phyloP scores from a whole-genome alignment of 2,797 vertebrate genomes.

The Rachycentron canadum region DNA sequence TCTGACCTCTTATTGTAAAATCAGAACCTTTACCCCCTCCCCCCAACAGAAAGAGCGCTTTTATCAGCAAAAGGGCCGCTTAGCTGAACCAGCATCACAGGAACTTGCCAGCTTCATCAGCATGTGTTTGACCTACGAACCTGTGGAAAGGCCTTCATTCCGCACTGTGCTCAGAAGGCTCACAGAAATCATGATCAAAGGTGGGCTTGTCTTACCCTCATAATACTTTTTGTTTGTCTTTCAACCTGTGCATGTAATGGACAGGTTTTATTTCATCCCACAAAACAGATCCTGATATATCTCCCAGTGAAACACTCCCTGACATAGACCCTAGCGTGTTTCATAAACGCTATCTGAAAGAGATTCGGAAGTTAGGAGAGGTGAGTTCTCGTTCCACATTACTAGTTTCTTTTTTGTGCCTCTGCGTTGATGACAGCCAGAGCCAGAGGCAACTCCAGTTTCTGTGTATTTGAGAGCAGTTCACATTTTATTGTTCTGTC shows the following conservation, averaged over 20 bases:
- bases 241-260: background rate
- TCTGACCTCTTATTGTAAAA: conserved; percentile 21
- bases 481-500: conserved; percentile 16
- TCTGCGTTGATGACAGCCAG: too few relatives aligned
- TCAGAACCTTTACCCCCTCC: background rate
- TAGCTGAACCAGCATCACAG: conserved; percentile 88
- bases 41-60: conserved; percentile 91
- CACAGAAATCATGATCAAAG: conserved; percentile 88
- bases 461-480: conserved; percentile 1
- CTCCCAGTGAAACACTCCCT: conserved; percentile 74
- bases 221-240: background rate
- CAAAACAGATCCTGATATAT: conserved; percentile 86
- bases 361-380: conserved; percentile 91
- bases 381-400: conserved; percentile 71
- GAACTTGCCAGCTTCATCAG: conserved; percentile 90
- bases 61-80: conserved; percentile 88
- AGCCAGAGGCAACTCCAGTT: too few relatives aligned
- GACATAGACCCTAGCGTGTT: conserved; percentile 88
- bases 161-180: conserved; percentile 91
- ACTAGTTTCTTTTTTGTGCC: background rate
- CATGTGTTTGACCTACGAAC: conserved; percentile 91
- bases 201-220: conserved; percentile 77
- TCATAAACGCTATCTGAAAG: conserved; percentile 93
- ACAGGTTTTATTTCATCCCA: background rate
- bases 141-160: conserved; percentile 89